Conservation (phyloP, 2,113 vertebrate genomes). For the Oryzias curvinotus region DNA sequence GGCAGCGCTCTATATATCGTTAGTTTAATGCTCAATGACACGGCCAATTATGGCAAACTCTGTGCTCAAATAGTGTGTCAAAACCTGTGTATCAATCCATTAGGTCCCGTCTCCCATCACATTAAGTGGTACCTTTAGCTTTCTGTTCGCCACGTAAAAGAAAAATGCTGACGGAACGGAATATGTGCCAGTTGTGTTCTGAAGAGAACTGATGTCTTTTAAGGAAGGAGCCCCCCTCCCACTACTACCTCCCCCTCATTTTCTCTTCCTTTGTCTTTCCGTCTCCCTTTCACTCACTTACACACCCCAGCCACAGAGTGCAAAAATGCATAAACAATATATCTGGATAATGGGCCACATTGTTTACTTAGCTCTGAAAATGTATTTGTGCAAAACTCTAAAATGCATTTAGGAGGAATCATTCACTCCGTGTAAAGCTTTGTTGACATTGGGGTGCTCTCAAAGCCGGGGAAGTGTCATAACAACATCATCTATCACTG, state of each 20-base stretch:
- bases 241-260: constrained; percentile 24
- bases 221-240: constrained; percentile 45
- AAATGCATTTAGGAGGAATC: constrained; percentile 76
- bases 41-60: constrained; percentile 90
- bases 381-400: constrained; percentile 76
- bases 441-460: constrained; percentile 62
- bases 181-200: constrained; percentile 71
- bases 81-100: constrained; percentile 90
- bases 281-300: constrained; percentile 42
- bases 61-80: constrained; percentile 94
- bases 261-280: constrained; percentile 37
- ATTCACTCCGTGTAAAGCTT: constrained; percentile 65
- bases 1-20: constrained; percentile 86
- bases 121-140: constrained; percentile 86
- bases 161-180: constrained; percentile 79
- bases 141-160: constrained; percentile 70
- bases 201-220: constrained; percentile 58
- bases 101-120: constrained; percentile 84
- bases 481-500: constrained; percentile 69
- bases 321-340: constrained; percentile 72
- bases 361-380: constrained; percentile 75
- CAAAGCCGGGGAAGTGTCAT: constrained; percentile 66
- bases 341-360: constrained; percentile 75
- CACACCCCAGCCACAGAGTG: constrained; percentile 46
- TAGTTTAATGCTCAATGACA: constrained; percentile 94